Percentiles rank a stretch among this genome's conserved stretches.
phyloP scores from a whole-genome alignment of 2,888 invertebrate genomes.

The Epinotia nisella region DNA sequence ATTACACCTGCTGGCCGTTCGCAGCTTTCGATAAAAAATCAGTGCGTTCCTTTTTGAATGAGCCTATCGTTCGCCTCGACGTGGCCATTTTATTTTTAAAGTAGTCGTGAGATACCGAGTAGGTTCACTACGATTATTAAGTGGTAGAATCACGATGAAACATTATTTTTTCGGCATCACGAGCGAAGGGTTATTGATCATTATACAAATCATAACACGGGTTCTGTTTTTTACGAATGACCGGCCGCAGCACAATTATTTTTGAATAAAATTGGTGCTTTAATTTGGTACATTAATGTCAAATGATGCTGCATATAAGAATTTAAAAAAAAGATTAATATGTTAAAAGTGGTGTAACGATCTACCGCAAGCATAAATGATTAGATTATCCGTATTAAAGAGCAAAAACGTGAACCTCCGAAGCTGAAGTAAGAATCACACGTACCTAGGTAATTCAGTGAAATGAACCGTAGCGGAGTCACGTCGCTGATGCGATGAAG shows the following conservation, averaged over 20 bases:
- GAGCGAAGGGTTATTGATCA: conserved; percentile 78
- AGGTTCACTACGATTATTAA: conserved; percentile 78
- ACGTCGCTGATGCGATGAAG: conserved; percentile 66
- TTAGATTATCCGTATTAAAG: conserved; percentile 63
- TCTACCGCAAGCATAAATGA: conserved; percentile 75
- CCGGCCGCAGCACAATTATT: conserved; percentile 66
- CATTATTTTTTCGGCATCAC: conserved; percentile 73
- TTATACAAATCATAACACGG: conserved; percentile 75
- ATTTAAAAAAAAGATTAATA: conserved; percentile 38
- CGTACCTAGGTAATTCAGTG: conserved; percentile 59
- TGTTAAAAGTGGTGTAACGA: conserved; percentile 46
- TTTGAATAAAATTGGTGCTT: conserved; percentile 60
- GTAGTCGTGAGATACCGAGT: conserved; percentile 81
- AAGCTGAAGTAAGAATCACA: conserved; percentile 60
- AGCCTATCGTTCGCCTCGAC: conserved; percentile 68
- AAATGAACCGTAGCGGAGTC: conserved; percentile 74
- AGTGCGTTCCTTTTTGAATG: conserved; percentile 73
- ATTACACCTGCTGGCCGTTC: conserved; percentile 83
- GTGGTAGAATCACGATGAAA: conserved; percentile 79
- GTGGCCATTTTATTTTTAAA: conserved; percentile 73
- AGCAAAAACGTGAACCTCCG: conserved; percentile 51
- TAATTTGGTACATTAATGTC: conserved; percentile 53
- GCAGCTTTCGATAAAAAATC: conserved; percentile 82
- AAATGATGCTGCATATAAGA: conserved; percentile 37
- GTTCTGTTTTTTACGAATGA: conserved; percentile 62